These are phyloP conservation scores for Hucho hucho DNA, from an alignment of 2,113 vertebrate species.

Conservation along the genomic window DNA sequence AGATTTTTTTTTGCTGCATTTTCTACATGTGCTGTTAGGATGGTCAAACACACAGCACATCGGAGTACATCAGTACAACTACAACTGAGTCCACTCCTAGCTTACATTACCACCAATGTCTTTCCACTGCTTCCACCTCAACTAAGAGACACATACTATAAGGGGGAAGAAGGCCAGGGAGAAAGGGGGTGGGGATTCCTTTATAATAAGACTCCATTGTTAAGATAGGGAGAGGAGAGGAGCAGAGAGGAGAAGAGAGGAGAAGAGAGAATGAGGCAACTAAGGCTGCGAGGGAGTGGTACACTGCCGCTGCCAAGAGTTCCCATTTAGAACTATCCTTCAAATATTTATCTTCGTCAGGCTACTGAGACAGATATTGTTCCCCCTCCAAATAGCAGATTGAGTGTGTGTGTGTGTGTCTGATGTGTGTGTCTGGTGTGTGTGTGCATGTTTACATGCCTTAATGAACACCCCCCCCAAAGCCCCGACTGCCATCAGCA, in stretches of 20 bases:
- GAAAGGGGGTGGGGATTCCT: not conserved
- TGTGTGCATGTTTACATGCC: not conserved
- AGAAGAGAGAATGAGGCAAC: slow-evolving; percentile 3
- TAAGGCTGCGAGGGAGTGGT: slow-evolving; percentile 12
- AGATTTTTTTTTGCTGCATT: no score
- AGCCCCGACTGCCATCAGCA: not conserved
- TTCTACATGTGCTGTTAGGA: no score
- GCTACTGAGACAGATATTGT: slow-evolving; percentile 6
- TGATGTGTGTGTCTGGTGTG: no score
- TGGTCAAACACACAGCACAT: no score
- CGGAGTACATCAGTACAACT: no score
- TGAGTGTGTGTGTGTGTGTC: not conserved
- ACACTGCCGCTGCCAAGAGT: slow-evolving; percentile 5
- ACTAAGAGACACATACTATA: not conserved
- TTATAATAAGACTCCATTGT: no score
- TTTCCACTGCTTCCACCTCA: not conserved
- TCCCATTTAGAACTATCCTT: slow-evolving; percentile 32
- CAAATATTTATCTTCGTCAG: slow-evolving; percentile 45
- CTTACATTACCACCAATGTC: not conserved
- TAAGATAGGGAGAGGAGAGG: no score
- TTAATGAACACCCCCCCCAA: slow-evolving; percentile 13
- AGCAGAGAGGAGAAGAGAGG: not conserved
- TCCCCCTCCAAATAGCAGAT: slow-evolving; percentile 16
- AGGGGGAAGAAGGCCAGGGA: not conserved
- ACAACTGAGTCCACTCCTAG: not conserved